phyloP scores from a whole-genome alignment of 2,113 vertebrate species.

The Urocitellus parryii region DNA sequence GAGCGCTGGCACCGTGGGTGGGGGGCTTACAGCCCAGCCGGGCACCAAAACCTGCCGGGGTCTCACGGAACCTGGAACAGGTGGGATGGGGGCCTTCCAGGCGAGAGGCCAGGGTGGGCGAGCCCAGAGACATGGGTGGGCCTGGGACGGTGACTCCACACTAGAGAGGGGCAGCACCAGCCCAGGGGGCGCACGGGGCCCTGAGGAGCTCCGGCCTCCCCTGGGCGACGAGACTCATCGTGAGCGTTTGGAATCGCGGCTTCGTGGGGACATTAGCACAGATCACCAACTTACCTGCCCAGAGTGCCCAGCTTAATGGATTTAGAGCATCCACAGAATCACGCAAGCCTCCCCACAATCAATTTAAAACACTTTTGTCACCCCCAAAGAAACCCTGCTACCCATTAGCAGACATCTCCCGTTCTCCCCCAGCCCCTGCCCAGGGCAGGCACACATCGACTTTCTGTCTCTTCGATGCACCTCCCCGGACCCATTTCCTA shows the following conservation, averaged over 20 bases:
- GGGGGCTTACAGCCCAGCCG: background rate
- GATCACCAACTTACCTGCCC: background rate
- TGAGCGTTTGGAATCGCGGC: background rate
- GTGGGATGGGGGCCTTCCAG: background rate
- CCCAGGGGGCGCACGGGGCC: fast-evolving
- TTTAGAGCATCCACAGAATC: background rate
- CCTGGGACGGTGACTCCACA: background rate
- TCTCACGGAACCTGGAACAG: background rate
- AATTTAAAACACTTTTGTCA: background rate
- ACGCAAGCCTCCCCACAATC: background rate
- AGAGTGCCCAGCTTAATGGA: background rate
- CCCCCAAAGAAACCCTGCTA: background rate
- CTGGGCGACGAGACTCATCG: too few species aligned
- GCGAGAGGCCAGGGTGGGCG: background rate
- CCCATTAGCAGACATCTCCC: conserved; percentile 22
- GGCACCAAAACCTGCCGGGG: background rate
- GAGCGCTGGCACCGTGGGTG: fast-evolving
- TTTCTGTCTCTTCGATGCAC: conserved; percentile 15
- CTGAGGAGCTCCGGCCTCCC: background rate
- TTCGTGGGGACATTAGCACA: background rate
- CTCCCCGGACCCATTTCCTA: background rate
- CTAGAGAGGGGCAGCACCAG: background rate
- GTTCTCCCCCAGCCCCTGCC: background rate
- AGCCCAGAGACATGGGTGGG: background rate
- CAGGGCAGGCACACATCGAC: background rate